phyloP scores from a whole-genome alignment of 1,140 invertebrate species.

The Brachionus rubens region DNA sequence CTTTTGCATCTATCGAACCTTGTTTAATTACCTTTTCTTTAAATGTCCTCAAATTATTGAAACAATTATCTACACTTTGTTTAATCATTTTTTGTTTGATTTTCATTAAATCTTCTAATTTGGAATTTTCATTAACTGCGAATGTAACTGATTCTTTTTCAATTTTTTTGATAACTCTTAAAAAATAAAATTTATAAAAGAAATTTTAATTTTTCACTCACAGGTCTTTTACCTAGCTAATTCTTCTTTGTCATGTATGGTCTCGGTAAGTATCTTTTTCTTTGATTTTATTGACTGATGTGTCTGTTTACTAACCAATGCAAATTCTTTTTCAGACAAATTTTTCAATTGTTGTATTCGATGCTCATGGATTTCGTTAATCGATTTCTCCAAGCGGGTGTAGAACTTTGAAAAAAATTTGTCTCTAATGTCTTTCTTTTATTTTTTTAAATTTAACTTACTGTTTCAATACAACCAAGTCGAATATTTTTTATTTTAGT shows the following conservation, averaged over 20 bases:
- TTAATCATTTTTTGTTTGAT: constrained; percentile 25
- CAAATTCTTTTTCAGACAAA: constrained; percentile 28
- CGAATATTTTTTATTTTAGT: background rate
- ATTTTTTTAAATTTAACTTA: background rate
- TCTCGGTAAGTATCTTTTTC: background rate
- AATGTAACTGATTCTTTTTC: constrained; percentile 35
- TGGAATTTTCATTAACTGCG: constrained; percentile 33
- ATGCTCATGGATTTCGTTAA: background rate
- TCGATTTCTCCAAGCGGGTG: background rate
- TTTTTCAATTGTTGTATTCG: constrained; percentile 31
- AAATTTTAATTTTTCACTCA: too few relatives aligned
- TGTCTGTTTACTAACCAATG: constrained; percentile 28
- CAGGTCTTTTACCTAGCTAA: background rate
- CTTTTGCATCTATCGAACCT: too few relatives aligned
- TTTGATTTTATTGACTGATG: constrained; percentile 35
- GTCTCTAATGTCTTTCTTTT: background rate
- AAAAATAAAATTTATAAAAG: background rate
- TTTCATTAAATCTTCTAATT: constrained; percentile 3
- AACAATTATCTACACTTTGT: background rate
- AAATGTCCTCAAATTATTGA: background rate
- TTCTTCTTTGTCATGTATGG: constrained; percentile 30
- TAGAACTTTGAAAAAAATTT: background rate
- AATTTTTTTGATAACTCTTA: constrained; percentile 19
- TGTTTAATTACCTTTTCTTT: constrained; percentile 34
- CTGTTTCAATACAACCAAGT: background rate